Percentiles rank a stretch among this genome's conserved stretches.
Conservation (phyloP, 2,888 invertebrate species). For the Cephus runcator region DNA sequence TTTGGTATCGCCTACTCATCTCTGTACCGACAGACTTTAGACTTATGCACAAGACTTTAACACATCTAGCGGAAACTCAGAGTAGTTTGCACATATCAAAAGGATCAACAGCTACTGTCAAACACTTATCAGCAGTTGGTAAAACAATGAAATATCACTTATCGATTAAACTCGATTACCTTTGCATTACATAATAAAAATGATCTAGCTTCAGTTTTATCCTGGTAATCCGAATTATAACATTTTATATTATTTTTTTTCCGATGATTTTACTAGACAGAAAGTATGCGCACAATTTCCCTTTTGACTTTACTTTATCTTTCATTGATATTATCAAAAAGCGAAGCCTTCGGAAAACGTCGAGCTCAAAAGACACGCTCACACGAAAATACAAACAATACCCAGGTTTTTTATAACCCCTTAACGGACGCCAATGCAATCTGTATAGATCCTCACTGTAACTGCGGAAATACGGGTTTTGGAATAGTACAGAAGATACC, state of each 20-base stretch:
- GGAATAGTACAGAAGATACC: constrained; percentile 50
- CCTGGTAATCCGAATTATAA: not conserved
- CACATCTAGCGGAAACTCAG: not conserved
- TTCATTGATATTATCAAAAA: not conserved
- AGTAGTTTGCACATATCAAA: not conserved
- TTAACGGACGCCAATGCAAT: constrained; percentile 10
- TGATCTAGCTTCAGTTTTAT: not conserved
- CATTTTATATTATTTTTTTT: not conserved
- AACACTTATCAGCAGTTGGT: not conserved
- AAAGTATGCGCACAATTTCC: not conserved
- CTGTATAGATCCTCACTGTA: constrained; percentile 31
- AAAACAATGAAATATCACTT: not conserved
- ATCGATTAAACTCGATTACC: not conserved
- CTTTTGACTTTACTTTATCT: not conserved
- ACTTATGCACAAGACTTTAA: not conserved
- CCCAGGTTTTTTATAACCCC: constrained; percentile 3
- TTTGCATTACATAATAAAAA: not conserved
- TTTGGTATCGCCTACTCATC: too few relatives aligned
- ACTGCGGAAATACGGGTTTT: constrained; percentile 34
- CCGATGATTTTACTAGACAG: not conserved
- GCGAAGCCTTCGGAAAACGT: constrained; percentile 14
- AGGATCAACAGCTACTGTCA: too few relatives aligned
- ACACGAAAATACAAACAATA: not conserved
- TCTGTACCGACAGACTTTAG: too few relatives aligned
- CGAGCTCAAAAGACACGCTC: not conserved